These are phyloP conservation scores for Allophyes oxyacanthae DNA, from an alignment of 2,888 invertebrate genomes.

Conservation along the genomic window DNA sequence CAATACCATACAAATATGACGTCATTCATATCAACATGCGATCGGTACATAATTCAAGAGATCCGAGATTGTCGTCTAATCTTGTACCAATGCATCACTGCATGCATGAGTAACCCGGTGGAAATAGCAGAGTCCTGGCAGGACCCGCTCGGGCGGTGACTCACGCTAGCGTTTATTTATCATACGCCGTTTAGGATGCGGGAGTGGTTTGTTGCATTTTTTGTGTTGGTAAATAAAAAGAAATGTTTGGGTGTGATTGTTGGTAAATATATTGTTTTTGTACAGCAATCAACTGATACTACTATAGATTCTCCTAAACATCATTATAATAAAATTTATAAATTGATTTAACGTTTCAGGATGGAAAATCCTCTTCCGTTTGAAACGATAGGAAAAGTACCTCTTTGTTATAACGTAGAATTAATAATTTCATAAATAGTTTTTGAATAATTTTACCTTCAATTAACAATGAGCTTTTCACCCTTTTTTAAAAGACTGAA, in stretches of 20 bases:
- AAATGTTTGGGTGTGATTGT: slow-evolving; percentile 4
- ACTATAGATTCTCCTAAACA: too few relatives aligned
- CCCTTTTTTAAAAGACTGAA: too few relatives aligned
- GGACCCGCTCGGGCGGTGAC: slow-evolving; percentile 71
- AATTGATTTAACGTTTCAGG: too few relatives aligned
- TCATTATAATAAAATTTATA: too few relatives aligned
- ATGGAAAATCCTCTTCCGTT: too few relatives aligned
- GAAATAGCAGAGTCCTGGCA: slow-evolving; percentile 79
- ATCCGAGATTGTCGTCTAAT: slow-evolving; percentile 65
- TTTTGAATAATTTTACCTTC: too few relatives aligned
- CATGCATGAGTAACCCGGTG: slow-evolving; percentile 72
- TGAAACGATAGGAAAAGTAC: too few relatives aligned
- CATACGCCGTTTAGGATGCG: slow-evolving; percentile 43
- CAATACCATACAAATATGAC: neutral
- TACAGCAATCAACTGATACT: too few relatives aligned
- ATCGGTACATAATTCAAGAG: slow-evolving; percentile 41
- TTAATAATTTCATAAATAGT: too few relatives aligned
- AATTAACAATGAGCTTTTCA: too few relatives aligned
- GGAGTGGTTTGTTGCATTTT: slow-evolving; percentile 19
- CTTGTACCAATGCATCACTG: slow-evolving; percentile 73
- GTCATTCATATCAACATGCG: slow-evolving; percentile 42
- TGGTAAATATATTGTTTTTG: too few relatives aligned
- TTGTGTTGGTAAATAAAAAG: slow-evolving; percentile 34
- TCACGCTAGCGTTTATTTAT: slow-evolving; percentile 65
- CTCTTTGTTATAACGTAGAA: too few relatives aligned